A percentile compares a stretch with the other conserved stretches of the same genome.
Conservation (phyloP, 1,140 invertebrate species). For the Meteorus sp. region DNA sequence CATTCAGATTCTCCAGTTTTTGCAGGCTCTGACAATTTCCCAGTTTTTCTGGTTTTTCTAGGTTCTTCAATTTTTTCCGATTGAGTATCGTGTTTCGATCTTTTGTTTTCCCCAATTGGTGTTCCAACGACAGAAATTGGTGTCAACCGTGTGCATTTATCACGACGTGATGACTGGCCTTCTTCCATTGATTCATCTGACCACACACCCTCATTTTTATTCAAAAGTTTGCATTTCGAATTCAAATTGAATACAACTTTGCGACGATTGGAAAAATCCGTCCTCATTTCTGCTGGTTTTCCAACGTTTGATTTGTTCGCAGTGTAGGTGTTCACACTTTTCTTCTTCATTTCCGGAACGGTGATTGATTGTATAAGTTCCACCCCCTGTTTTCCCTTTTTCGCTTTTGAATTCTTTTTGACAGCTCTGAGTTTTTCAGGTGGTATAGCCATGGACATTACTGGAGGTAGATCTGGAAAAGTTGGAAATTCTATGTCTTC, state of each 20-base stretch:
- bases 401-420: constrained; percentile 15
- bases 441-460: background rate
- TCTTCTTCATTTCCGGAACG: no score
- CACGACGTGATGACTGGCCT: constrained; percentile 4
- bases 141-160: background rate
- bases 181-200: constrained; percentile 29
- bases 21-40: background rate
- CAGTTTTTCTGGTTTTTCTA: no score
- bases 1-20: background rate
- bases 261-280: no score
- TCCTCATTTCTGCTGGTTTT: no score
- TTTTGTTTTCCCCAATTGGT: constrained; percentile 10
- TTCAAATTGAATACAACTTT: constrained; percentile 48
- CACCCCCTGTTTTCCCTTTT: background rate
- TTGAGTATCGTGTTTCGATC: background rate
- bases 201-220: constrained; percentile 38
- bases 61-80: no score
- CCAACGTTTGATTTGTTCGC: no score
- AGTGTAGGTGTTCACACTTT: background rate
- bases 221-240: constrained; percentile 40
- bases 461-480: constrained; percentile 26
- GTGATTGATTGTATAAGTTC: background rate
- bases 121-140: background rate
- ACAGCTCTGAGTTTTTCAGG: constrained; percentile 2
- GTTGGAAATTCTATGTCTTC: constrained; percentile 26